Base-by-base conservation (phyloP, 2,888 invertebrate species). In the Ptychoptera albimana region DNA sequence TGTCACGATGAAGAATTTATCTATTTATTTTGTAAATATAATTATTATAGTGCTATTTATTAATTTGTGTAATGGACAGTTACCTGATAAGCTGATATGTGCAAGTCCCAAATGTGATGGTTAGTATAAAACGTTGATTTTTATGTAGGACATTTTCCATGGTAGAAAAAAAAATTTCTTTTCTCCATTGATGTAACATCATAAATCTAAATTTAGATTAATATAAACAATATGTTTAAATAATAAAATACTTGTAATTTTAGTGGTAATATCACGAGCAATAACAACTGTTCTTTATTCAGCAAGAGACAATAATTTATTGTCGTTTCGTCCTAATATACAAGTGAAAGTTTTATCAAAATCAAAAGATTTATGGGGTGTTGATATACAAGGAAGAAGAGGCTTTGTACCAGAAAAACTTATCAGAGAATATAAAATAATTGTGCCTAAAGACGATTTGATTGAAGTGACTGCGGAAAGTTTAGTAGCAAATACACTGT, bases 1-100 rank as follows among this genome's bases (percentile, higher is more conserved):
- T 23, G 23, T 7, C 23, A 23, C 23, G 7, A 23, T 23, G 23
- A 23, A 23, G 23, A 23, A 23, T 23, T 23, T 23, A 23, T 23
- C 23, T 23, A 23, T 23, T 23, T 23, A 23, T 23, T 23, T 23
- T 23, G 23, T 23, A 23, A 23, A 23, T 23, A 23, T 23, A 23
- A 23, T 23, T 23, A 23, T 23, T 23, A 23, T 23, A 23, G 23
- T 23, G 23, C 23, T 63, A 57, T 52, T 57, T 45, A 52, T 60
- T 55, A 55, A 55, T 54, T 52, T 58, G 46, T 51, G 51, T 52
- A 51, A 55, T 51, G 55, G 69, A 57, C 63, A 67, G 63, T 66
- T 76, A 55, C 78, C 82, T 45, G 75, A 81, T 59, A 74, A 76
- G 64, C 72, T 79, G 56, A 66, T 72, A 57, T 85, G 85, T 71